A percentile compares a stretch with the other conserved stretches of the same genome.
Evolutionary conservation across 2,113 vertebrate genomes (phyloP).

Genomic region (Callospermophilus lateralis): DNA sequence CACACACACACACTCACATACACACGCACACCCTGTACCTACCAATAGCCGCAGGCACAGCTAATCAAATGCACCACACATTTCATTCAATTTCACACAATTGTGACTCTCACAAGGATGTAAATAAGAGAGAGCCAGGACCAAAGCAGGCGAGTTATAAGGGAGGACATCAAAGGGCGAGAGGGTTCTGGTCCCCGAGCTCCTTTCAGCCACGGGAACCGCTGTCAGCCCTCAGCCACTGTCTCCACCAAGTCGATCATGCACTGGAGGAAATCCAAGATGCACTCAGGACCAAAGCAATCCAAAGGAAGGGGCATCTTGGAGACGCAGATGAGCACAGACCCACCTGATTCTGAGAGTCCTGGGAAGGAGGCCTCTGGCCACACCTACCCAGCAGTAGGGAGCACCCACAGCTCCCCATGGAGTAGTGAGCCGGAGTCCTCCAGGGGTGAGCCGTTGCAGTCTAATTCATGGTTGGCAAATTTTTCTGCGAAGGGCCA

Average conservation of each 20-base stretch:
- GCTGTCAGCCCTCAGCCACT: accelerated
- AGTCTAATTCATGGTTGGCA: accelerated
- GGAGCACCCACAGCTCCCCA: accelerated
- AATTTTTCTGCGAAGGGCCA: background rate
- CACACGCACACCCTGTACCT: background rate
- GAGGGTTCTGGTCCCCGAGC: background rate
- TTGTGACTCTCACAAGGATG: slow-evolving; percentile 5
- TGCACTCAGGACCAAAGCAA: accelerated
- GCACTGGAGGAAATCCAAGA: background rate
- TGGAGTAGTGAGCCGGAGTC: accelerated
- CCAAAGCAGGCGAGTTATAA: accelerated
- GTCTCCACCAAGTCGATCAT: accelerated
- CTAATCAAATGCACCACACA: background rate
- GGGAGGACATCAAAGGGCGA: background rate
- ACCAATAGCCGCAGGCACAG: background rate
- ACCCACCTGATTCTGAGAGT: accelerated
- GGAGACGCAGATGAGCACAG: background rate
- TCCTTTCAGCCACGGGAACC: no score
- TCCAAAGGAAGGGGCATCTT: accelerated
- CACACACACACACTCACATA: background rate
- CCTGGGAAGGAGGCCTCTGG: accelerated
- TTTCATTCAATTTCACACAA: slow-evolving; percentile 39
- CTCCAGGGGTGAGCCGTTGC: accelerated
- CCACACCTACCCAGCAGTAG: accelerated
- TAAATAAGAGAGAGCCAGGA: slow-evolving; percentile 38